These are phyloP conservation scores for Crematogaster levior DNA, from an alignment of 2,888 invertebrate genomes.

Conservation along the genomic window DNA sequence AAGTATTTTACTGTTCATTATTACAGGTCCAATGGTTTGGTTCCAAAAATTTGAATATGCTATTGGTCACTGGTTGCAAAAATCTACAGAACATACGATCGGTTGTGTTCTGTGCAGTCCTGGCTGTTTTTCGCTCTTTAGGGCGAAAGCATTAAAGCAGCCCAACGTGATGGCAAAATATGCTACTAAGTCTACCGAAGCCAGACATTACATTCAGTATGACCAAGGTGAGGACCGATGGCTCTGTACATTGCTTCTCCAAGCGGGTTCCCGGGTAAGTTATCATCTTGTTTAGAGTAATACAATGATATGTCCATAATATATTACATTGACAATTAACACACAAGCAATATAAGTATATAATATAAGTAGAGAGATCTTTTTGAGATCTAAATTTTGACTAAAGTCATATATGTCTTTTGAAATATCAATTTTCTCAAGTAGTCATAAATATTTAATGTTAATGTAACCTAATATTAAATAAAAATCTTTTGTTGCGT, in stretches of 20 bases:
- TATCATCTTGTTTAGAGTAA: background rate
- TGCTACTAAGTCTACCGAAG: slow-evolving; percentile 92
- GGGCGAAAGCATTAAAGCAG: slow-evolving; percentile 96
- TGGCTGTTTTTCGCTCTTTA: slow-evolving; percentile 96
- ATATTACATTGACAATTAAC: too few relatives aligned
- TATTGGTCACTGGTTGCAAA: slow-evolving; percentile 97
- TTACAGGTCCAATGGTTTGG: slow-evolving; percentile 92
- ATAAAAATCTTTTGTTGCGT: background rate
- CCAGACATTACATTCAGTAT: slow-evolving; percentile 95
- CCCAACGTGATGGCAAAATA: slow-evolving; percentile 96
- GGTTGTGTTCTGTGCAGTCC: slow-evolving; percentile 96
- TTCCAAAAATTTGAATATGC: slow-evolving; percentile 96
- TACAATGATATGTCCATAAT: background rate
- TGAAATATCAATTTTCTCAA: background rate
- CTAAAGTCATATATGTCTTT: background rate
- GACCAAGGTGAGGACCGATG: slow-evolving; percentile 99
- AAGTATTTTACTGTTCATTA: background rate
- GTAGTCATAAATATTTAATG: background rate
- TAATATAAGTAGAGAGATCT: background rate
- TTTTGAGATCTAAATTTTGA: background rate
- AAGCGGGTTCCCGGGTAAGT: slow-evolving; percentile 92
- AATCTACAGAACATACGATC: slow-evolving; percentile 96
- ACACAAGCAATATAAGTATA: too few relatives aligned
- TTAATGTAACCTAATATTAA: background rate
- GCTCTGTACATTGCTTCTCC: slow-evolving; percentile 96